Conservation (phyloP, 2,797 vertebrate genomes). For the Serranus cabrilla region DNA sequence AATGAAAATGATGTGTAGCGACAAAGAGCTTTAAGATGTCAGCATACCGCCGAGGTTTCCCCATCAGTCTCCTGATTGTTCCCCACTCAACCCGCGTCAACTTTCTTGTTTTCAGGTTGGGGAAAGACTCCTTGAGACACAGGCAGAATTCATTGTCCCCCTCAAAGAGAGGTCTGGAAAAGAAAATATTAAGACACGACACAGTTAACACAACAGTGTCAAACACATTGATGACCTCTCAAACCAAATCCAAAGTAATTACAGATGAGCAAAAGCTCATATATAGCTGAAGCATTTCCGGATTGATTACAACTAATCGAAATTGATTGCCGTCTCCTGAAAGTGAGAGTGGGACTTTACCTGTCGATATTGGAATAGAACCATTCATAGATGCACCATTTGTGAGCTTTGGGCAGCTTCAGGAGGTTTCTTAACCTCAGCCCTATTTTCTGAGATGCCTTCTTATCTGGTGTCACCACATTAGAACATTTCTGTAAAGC, state of each 20-base stretch:
- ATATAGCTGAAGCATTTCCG: neutral
- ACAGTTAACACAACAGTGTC: neutral
- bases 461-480: slow-evolving; percentile 95
- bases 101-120: slow-evolving; percentile 97
- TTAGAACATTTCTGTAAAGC: slow-evolving; percentile 91
- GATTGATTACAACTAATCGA: neutral
- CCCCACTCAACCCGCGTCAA: slow-evolving; percentile 98
- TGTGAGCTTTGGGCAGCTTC: slow-evolving; percentile 99
- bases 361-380: slow-evolving; percentile 99
- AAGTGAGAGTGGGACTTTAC: slow-evolving; percentile 77
- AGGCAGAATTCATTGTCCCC: slow-evolving; percentile 99
- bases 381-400: slow-evolving; percentile 99
- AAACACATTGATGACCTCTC: neutral
- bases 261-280: neutral
- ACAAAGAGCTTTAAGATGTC: neutral
- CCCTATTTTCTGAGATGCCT: slow-evolving; percentile 97
- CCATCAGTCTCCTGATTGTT: slow-evolving; percentile 97
- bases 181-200: slow-evolving; percentile 13
- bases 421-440: slow-evolving; percentile 96
- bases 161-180: slow-evolving; percentile 95
- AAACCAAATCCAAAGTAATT: neutral
- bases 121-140: slow-evolving; percentile 98
- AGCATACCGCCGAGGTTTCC: slow-evolving; percentile 95
- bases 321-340: neutral
- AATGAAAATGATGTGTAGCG: neutral